Evolutionary conservation across 2,888 invertebrate genomes (phyloP).

Genomic region (Eupithecia subumbrata): DNA sequence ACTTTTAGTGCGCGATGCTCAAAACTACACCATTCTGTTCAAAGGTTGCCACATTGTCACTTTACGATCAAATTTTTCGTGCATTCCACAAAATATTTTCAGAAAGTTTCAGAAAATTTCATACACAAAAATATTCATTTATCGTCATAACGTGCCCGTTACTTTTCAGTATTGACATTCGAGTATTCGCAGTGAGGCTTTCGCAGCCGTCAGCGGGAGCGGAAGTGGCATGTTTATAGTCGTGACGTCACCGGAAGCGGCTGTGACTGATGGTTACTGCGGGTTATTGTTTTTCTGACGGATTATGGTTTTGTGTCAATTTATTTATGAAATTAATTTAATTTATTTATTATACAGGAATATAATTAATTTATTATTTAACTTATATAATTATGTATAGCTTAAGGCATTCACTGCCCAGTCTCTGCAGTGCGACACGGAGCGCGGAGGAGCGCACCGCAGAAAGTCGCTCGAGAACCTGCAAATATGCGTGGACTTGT

Average conservation of each 20-base stretch:
- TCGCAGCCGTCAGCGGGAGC: conserved; percentile 23
- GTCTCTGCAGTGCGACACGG: background rate
- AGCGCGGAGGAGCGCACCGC: background rate
- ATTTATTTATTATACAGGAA: background rate
- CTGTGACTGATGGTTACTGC: conserved; percentile 36
- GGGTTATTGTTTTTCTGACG: conserved; percentile 24
- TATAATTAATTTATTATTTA: too few relatives aligned
- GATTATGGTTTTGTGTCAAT: conserved; percentile 8
- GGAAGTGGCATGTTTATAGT: conserved; percentile 40
- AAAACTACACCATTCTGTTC: background rate
- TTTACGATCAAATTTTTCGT: background rate
- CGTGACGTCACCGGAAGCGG: conserved; percentile 34
- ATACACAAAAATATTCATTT: background rate
- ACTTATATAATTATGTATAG: too few relatives aligned
- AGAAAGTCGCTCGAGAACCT: too few relatives aligned
- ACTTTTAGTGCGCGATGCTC: too few relatives aligned
- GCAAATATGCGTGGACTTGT: too few relatives aligned
- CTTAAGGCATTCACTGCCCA: background rate
- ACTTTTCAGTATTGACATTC: conserved; percentile 5
- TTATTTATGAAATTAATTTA: background rate
- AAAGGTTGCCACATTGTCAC: background rate
- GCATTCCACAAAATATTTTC: background rate
- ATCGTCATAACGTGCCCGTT: conserved; percentile 3
- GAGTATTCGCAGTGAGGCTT: conserved; percentile 19
- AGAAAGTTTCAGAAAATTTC: background rate